Evolutionary conservation across 2,888 invertebrate genomes (phyloP).

Genomic region (Halictus quadricinctus): DNA sequence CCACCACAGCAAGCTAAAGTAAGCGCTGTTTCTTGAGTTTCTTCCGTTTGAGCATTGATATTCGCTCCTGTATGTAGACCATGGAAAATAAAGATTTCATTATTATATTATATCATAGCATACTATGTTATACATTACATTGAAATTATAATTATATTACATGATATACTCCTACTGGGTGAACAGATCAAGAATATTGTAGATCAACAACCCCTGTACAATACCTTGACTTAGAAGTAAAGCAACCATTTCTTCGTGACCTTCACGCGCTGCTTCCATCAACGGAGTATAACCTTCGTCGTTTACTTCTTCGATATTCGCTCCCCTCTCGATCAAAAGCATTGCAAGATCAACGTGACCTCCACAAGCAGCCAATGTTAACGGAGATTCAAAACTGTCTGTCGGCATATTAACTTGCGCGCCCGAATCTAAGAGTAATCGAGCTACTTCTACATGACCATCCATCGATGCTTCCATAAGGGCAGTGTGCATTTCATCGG

Average conservation of each 20-base stretch:
- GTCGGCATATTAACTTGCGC: conserved; percentile 99
- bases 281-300: conserved; percentile 99
- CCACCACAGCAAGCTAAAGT: conserved; percentile 97
- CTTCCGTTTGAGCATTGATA: conserved; percentile 99
- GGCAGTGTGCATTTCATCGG: conserved; percentile 99
- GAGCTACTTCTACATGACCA: conserved; percentile 98
- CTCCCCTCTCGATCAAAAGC: conserved; percentile 97
- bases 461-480: conserved; percentile 99
- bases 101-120: background rate
- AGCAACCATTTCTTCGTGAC: conserved; percentile 99
- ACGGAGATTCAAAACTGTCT: conserved; percentile 99
- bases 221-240: conserved; percentile 93
- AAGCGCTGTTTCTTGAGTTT: conserved; percentile 98
- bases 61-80: conserved; percentile 87
- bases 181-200: background rate
- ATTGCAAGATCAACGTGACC: conserved; percentile 99
- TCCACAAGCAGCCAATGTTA: conserved; percentile 98
- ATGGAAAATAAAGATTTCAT: conserved; percentile 13
- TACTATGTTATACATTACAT: background rate
- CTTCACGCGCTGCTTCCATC: conserved; percentile 99
- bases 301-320: conserved; percentile 99
- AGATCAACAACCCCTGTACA: background rate
- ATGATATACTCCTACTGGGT: background rate
- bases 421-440: conserved; percentile 96
- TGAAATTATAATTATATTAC: background rate